Base-by-base conservation (phyloP, 2,888 invertebrate genomes). In the Drosophila subsilvestris region DNA sequence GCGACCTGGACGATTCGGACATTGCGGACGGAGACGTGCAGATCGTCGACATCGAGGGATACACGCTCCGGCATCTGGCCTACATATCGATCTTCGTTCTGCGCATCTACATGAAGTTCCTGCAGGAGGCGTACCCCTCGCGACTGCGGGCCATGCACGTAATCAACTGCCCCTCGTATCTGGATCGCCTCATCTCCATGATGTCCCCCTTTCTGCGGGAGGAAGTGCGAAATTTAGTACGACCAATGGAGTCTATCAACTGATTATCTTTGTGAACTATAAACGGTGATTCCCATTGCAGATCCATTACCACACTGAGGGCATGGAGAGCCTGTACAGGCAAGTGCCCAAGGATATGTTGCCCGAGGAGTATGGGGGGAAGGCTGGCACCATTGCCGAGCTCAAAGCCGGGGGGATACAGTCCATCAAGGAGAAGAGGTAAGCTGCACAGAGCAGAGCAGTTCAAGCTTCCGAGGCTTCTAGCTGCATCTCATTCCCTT, bases 71-170 rank as follows among this genome's bases (percentile, higher is more conserved):
- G 0, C 95, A 95, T 87, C 88, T 95, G 14, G 93, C 94, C 3
- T 91, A 93, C 79, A 91, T 95, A 17, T 94, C 94, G 67, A 90
- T 95, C 62, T 93, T 93, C 56, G 91, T 94, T 0, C 90, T 95
- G 1, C 93, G 94, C 45, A 94, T 94, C 85, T 95, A 95, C 90
- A 94, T 95, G 92, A 93, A 93, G 67, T 96, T 95, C 89, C 90
- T 95, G 3, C 95, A 96, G 89, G 95, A 96, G 80, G 95, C 94
- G 17, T 90, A 95, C 90, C 95, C 95, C 0, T 93, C 95, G 3
- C 93, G 94, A 63, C 93, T 96, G 90, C 93, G 93, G 75, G 94
- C 93, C 0, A 94, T 95, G 60, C 95, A 96, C 87, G 93, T 96
- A 1, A 90, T 96, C 56, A 96, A 96, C 84, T 93, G 93, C 0